Percentiles rank a stretch among this genome's conserved stretches.
These are phyloP conservation scores for Coluber constrictor DNA, from an alignment of 2,797 vertebrate genomes.

Conservation along the genomic window DNA sequence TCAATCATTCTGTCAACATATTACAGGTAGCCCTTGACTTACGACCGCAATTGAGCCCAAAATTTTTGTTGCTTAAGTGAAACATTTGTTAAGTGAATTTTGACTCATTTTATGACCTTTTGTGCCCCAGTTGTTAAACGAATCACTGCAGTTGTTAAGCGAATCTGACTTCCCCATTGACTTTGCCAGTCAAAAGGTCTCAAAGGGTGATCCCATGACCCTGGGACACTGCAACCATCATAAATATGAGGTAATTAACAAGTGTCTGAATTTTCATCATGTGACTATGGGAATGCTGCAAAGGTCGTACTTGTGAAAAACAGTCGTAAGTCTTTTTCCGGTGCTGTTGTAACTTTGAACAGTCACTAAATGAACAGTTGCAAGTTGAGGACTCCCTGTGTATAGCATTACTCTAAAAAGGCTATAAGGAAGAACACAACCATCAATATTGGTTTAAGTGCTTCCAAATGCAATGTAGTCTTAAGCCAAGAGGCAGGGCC, in stretches of 20 bases:
- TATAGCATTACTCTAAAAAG: not conserved
- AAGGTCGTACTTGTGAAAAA: no score
- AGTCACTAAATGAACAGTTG: no score
- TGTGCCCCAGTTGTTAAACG: not conserved
- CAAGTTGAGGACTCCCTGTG: no score
- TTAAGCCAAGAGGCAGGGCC: not conserved
- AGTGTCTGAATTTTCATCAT: no score
- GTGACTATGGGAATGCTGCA: no score
- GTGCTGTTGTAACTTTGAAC: no score
- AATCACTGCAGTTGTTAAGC: not conserved
- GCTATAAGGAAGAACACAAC: not conserved
- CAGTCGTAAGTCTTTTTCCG: no score
- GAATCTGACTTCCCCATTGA: no score
- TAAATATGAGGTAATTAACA: not conserved
- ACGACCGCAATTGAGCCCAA: not conserved
- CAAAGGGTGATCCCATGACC: not conserved
- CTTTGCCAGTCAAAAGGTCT: no score
- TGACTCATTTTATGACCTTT: not conserved
- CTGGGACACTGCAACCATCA: not conserved
- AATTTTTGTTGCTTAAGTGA: not conserved
- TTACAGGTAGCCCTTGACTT: not conserved
- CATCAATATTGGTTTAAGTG: not conserved
- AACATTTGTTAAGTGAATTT: not conserved
- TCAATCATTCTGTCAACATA: not conserved
- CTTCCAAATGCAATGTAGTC: not conserved